Evolutionary conservation across 2,797 vertebrate genomes (phyloP).

Genomic region (Ispidina picta): DNA sequence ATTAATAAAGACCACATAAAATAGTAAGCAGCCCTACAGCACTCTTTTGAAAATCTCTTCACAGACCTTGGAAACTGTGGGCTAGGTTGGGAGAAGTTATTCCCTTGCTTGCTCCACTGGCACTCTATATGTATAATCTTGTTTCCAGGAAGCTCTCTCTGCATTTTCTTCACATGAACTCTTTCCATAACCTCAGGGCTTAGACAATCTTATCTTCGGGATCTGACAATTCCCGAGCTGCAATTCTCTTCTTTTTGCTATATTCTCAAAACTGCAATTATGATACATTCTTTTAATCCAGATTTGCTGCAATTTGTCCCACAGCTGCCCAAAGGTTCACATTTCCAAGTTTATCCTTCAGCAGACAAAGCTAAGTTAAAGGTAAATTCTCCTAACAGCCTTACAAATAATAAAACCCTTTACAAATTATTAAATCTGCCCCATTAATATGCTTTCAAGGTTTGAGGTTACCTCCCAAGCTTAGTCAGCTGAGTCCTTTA

Average conservation of each 20-base stretch:
- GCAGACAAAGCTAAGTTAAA: not conserved
- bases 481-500: not conserved
- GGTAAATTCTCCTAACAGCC: not conserved
- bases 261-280: not conserved
- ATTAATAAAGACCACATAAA: not conserved
- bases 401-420: not conserved
- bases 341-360: not conserved
- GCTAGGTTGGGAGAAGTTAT: not conserved
- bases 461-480: not conserved
- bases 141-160: not conserved
- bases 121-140: not conserved
- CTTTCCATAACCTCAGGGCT: not conserved
- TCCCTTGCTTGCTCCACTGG: not conserved
- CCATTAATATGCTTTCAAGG: not conserved
- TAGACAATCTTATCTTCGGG: not conserved
- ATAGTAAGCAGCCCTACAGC: not conserved
- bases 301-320: not conserved
- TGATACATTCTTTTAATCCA: not conserved
- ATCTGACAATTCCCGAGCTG: not conserved
- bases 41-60: not conserved
- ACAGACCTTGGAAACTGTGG: not conserved
- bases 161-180: not conserved
- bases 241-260: not conserved
- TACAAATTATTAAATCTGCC: not conserved
- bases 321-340: not conserved